Evolutionary conservation across 2,113 vertebrate genomes (phyloP).

Genomic region (Antechinus stuartii): DNA sequence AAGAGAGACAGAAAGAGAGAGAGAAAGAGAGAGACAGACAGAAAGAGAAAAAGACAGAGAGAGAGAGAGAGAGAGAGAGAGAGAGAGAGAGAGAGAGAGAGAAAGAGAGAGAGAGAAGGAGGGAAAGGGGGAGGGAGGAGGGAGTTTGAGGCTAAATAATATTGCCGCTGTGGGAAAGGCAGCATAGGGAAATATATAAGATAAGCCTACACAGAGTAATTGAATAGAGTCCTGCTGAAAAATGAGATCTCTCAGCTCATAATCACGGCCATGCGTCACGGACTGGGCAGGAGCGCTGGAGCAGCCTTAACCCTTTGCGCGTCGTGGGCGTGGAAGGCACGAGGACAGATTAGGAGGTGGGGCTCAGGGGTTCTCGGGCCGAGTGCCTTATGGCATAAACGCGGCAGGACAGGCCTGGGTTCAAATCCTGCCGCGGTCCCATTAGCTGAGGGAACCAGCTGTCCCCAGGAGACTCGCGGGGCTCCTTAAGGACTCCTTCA

Average conservation of each 20-base stretch:
- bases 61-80: too few species aligned
- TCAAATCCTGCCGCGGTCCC: background rate
- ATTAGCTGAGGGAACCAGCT: too few species aligned
- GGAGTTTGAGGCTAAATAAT: background rate
- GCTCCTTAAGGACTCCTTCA: background rate
- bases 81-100: too few species aligned
- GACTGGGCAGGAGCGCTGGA: background rate
- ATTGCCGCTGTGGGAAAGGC: slow-evolving; percentile 23
- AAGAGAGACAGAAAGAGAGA: too few species aligned
- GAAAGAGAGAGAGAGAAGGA: too few species aligned
- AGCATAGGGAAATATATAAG: slow-evolving; percentile 31
- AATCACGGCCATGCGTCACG: slow-evolving; percentile 17
- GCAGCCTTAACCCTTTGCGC: background rate
- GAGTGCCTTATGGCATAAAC: fast-evolving
- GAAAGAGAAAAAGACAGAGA: too few species aligned
- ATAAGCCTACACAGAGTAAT: background rate
- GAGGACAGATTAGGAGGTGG: background rate
- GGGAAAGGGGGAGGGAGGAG: background rate
- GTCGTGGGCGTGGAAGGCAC: background rate
- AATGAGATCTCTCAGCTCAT: slow-evolving; percentile 28
- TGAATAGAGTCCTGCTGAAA: slow-evolving; percentile 46
- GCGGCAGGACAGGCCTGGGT: fast-evolving
- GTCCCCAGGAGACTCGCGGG: background rate
- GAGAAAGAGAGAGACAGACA: too few species aligned
- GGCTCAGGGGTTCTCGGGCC: background rate